These are phyloP conservation scores for Meteorus cinctellus DNA, from an alignment of 2,888 invertebrate genomes.

Conservation along the genomic window DNA sequence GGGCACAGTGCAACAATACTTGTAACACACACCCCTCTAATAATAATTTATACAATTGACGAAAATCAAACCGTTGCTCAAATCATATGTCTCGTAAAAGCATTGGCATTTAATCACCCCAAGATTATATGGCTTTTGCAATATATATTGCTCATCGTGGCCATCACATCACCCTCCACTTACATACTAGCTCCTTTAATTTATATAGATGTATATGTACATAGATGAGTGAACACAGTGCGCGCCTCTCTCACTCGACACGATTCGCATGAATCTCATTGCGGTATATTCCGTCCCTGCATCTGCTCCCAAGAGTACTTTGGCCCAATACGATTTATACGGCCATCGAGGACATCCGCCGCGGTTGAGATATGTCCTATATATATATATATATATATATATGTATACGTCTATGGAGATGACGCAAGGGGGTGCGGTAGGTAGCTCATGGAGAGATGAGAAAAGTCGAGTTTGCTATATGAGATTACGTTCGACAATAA, in stretches of 20 bases:
- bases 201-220: background rate
- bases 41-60: slow-evolving; percentile 8
- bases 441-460: background rate
- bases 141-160: slow-evolving; percentile 11
- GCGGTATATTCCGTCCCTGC: slow-evolving; percentile 28
- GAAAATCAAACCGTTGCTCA: background rate
- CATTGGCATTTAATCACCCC: slow-evolving; percentile 19
- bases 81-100: slow-evolving; percentile 17
- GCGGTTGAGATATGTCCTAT: background rate
- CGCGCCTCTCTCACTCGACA: background rate
- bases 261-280: slow-evolving; percentile 32
- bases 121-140: slow-evolving; percentile 18
- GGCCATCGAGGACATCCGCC: slow-evolving; percentile 39
- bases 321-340: slow-evolving; percentile 28
- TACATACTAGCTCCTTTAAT: background rate
- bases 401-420: slow-evolving; percentile 18
- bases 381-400: background rate
- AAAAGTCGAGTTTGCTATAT: background rate
- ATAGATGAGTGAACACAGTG: slow-evolving; percentile 10
- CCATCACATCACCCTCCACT: slow-evolving; percentile 18
- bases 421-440: background rate
- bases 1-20: background rate
- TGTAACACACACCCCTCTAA: slow-evolving; percentile 9
- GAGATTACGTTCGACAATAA: slow-evolving; percentile 43
- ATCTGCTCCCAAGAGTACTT: slow-evolving; percentile 29